Evolutionary conservation across 37 sponge, comb jelly and placozoan genomes (phyloP), one percentile per base, ranked within the genome.

Genomic region (Agelas oroides): DNA sequence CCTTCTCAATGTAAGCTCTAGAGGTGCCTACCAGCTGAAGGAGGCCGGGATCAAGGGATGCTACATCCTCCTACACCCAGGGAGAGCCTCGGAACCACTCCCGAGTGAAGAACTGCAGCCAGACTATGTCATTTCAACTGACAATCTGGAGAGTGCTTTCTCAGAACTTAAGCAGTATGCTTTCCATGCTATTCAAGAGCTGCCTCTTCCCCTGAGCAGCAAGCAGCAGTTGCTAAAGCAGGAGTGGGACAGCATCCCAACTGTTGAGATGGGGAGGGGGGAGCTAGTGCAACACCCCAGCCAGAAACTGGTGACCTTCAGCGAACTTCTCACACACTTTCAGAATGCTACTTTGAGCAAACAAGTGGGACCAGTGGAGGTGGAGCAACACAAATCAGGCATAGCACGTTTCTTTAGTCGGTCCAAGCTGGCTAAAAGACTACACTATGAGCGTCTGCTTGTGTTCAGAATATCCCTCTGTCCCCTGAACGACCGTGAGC

Each of bases 371-470:
- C 18, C 33, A 5, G 87, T 71, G 59, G 59, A 92, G 40, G 83
- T 84, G 1, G 84, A 75, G 2, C 53, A 32, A 8, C 52, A 36
- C 70, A 80, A 19, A 53, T 70, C n/a, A 74, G 68, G 58, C 46
- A 53, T 75, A 59, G 78, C 28, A 33, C 27, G n/a, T 46, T 58
- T 70, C 75, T 64, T 57, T 5, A 59, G 61, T 68, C 87, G 70
- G 78, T 46, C 94, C 0, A 93, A 80, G 46, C 64, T 89, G 21
- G 30, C 60, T 46, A 89, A 86, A n/a, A 36, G 57, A 0, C 84
- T 97, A 23, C 89, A 73, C 2, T 24, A 65, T 8, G 97, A 97
- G 79, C 53, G 88, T 20, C 73, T 89, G 32, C 82, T 94, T 0
- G 78, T 97, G 17, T 76, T 95, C 18, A 85, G 86, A 0, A 84